A percentile compares a stretch with the other conserved stretches of the same genome.
These are phyloP conservation scores for Oreochromis spilurus DNA, from an alignment of 2,113 vertebrate genomes.

Conservation along the genomic window DNA sequence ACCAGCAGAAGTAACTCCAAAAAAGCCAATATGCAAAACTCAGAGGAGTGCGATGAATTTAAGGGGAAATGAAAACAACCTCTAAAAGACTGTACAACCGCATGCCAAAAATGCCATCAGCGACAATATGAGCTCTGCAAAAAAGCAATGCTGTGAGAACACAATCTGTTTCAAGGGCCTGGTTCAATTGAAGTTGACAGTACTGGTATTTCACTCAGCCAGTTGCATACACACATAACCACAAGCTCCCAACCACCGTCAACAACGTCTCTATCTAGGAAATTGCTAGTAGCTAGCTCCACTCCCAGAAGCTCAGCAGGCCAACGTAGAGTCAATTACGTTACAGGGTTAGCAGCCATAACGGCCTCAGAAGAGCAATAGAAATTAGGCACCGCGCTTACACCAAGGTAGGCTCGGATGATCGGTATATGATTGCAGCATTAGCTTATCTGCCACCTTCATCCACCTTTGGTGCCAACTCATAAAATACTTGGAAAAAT, in stretches of 20 bases:
- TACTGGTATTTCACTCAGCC: conserved; percentile 41
- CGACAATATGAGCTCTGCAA: conserved; percentile 10
- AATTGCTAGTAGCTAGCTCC: conserved; percentile 28
- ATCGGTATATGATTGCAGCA: conserved; percentile 53
- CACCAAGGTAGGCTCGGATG: conserved; percentile 41
- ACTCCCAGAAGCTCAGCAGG: conserved; percentile 37
- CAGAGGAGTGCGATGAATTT: background rate
- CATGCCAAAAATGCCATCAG: conserved; percentile 38
- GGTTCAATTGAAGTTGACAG: conserved; percentile 41
- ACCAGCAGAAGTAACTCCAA: background rate
- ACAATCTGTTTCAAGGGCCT: conserved; percentile 45
- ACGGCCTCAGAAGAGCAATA: conserved; percentile 61
- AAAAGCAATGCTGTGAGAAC: conserved; percentile 12
- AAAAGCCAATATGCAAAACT: conserved; percentile 16
- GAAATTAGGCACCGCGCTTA: conserved; percentile 62
- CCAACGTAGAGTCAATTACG: conserved; percentile 54
- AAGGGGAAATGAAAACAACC: conserved; percentile 15
- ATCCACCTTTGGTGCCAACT: conserved; percentile 7
- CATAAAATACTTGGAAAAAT: conserved; percentile 40
- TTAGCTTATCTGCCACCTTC: conserved; percentile 23
- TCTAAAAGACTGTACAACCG: background rate
- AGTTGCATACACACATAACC: background rate
- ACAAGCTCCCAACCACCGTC: background rate
- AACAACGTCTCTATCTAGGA: background rate
- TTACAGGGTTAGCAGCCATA: conserved; percentile 61